Base-by-base conservation (phyloP, 2,888 invertebrate species). In the Kryphioiulus occultus region DNA sequence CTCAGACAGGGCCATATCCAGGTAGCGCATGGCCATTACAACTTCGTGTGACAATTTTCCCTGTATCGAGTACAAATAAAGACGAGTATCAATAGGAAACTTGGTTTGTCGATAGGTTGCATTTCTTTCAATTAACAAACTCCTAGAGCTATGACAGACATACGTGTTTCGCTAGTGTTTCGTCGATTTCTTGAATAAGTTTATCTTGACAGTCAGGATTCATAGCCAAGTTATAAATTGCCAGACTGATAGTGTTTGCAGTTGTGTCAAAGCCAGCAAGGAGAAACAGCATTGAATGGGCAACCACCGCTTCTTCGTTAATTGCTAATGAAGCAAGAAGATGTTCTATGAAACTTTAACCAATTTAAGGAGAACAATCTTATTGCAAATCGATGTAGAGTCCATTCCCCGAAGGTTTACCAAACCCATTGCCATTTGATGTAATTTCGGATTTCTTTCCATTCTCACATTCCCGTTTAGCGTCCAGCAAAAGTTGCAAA, bases 201-300 rank as follows among this genome's bases (percentile, higher is more conserved):
- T 86, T 88, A n/a, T 85, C 86, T 78, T 88, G 88, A 22, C 68
- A 78, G 15, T 86, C 86, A 12, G 85, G 86, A 78, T 88, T 88
- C 15, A 39, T 30, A 19, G 88, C 88, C 42, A 88, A 44, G 0
- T 17, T 17, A 47, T 88, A 88, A 44, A 30, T 15, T 9, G 44
- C 86, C 30, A 53, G 39, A 30, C 68, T 78, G 26, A 88, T 32
- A 15, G 86, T 35, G 30, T 35, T 82, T 32, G 88, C 53, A 17
- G 78, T 47, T 0, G 85, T 88, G 19, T 88, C 88, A 86, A 88
- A 88, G 15, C 88, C 88, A 44, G 88, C 88, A 22, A 88, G 22
- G 32, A 88, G 68, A 39, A 88, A 88, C 15, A 86, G 32, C 17
- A 86, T 78, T n/a, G 82, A 53, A 35, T 88, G 85, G 44, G 88